Evolutionary conservation across 2,797 vertebrate genomes (phyloP).

Genomic region (Eurystomus glaucurus): DNA sequence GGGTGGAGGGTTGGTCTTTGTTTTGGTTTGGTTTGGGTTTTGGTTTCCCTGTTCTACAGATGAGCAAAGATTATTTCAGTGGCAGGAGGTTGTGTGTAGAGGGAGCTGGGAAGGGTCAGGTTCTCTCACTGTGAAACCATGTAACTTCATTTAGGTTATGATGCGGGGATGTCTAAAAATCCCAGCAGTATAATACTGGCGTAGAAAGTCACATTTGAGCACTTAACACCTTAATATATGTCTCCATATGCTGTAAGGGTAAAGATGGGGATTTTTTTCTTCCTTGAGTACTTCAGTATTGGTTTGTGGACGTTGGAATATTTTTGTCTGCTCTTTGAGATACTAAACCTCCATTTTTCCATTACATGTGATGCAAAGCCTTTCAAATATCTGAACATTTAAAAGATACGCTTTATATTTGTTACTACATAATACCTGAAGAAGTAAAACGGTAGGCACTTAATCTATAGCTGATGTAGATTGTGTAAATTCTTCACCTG

Average conservation of each 20-base stretch:
- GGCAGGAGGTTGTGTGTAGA: not conserved
- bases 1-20: not conserved
- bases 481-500: not conserved
- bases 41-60: not conserved
- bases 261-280: not conserved
- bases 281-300: not conserved
- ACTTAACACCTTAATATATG: not conserved
- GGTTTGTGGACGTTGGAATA: not conserved
- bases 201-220: not conserved
- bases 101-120: not conserved
- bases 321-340: not conserved
- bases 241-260: not conserved
- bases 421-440: not conserved
- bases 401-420: not conserved
- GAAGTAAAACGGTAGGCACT: not conserved
- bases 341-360: conserved; percentile 12
- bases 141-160: not conserved
- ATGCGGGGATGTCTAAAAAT: not conserved
- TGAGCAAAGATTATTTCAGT: not conserved
- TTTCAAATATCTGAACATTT: not conserved
- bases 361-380: not conserved
- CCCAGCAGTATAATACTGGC: not conserved
- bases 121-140: not conserved
- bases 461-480: not conserved
- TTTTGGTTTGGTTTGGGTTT: not conserved